phyloP scores from a whole-genome alignment of 1,140 invertebrate species.

The Amyelois transitella region DNA sequence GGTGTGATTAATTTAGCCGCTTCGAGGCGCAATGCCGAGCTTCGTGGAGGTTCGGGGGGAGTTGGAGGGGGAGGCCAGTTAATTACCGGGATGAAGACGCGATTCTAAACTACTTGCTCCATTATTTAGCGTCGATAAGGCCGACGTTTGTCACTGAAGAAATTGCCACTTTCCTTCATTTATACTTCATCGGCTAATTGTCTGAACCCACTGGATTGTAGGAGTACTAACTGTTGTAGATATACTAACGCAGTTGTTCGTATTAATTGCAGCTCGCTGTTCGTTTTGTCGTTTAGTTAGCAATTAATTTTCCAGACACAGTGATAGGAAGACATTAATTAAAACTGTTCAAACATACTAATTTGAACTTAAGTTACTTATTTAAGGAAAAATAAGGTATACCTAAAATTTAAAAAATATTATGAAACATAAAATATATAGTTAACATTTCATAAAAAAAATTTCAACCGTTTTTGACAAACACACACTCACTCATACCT shows the following conservation, averaged over 20 bases:
- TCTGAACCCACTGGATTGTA: slow-evolving; percentile 14
- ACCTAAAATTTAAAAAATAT: no score
- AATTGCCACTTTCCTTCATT: slow-evolving; percentile 67
- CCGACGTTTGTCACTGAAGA: slow-evolving; percentile 63
- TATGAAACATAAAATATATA: no score
- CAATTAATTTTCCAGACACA: slow-evolving; percentile 4
- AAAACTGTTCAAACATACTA: not conserved
- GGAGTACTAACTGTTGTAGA: not conserved
- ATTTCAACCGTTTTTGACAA: no score
- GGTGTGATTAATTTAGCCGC: slow-evolving; percentile 70
- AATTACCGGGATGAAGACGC: slow-evolving; percentile 72
- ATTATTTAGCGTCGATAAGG: slow-evolving; percentile 68
- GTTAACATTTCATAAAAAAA: no score
- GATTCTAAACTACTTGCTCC: slow-evolving; percentile 59
- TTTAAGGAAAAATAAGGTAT: not conserved
- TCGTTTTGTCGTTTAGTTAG: slow-evolving; percentile 3
- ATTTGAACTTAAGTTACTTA: no score
- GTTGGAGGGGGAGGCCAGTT: slow-evolving; percentile 34
- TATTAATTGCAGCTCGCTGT: not conserved
- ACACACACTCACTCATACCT: no score
- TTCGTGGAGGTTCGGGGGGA: slow-evolving; percentile 6
- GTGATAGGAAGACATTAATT: not conserved
- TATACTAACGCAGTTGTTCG: not conserved
- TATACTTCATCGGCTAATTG: slow-evolving; percentile 63
- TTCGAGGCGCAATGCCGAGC: slow-evolving; percentile 13